Conservation (phyloP, 2,888 invertebrate species). For the Caradrina kadenii region DNA sequence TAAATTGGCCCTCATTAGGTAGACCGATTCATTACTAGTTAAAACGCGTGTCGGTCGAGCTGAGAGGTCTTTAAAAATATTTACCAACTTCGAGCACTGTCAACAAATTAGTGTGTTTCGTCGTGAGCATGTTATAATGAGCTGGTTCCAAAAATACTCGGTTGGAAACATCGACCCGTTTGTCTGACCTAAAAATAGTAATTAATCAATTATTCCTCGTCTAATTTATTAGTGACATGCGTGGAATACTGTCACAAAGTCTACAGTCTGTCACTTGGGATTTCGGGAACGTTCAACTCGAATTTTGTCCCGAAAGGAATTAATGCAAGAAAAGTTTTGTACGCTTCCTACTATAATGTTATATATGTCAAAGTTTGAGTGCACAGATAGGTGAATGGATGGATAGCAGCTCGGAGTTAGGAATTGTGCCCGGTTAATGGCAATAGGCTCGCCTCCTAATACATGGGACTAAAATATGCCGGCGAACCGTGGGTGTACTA, state of each 20-base stretch:
- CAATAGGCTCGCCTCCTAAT: too few relatives aligned
- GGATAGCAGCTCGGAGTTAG: too few relatives aligned
- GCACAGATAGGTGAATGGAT: too few relatives aligned
- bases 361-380: too few relatives aligned
- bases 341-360: too few relatives aligned
- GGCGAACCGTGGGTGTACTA: too few relatives aligned
- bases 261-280: slow-evolving; percentile 33
- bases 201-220: slow-evolving; percentile 33
- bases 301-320: slow-evolving; percentile 7
- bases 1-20: slow-evolving; percentile 45
- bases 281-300: slow-evolving; percentile 4
- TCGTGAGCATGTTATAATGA: slow-evolving; percentile 41
- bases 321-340: background rate
- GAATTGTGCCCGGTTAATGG: too few relatives aligned
- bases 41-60: slow-evolving; percentile 40
- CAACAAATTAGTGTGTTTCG: slow-evolving; percentile 72
- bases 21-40: slow-evolving; percentile 47
- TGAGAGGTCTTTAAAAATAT: slow-evolving; percentile 59
- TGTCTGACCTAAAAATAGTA: slow-evolving; percentile 37
- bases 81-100: slow-evolving; percentile 61
- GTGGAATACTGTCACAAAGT: slow-evolving; percentile 9
- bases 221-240: slow-evolving; percentile 38
- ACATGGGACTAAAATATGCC: too few relatives aligned
- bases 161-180: slow-evolving; percentile 27
- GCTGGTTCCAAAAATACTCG: slow-evolving; percentile 39